These are phyloP conservation scores for Coendou prehensilis DNA, from an alignment of 2,797 vertebrate genomes.

Conservation along the genomic window DNA sequence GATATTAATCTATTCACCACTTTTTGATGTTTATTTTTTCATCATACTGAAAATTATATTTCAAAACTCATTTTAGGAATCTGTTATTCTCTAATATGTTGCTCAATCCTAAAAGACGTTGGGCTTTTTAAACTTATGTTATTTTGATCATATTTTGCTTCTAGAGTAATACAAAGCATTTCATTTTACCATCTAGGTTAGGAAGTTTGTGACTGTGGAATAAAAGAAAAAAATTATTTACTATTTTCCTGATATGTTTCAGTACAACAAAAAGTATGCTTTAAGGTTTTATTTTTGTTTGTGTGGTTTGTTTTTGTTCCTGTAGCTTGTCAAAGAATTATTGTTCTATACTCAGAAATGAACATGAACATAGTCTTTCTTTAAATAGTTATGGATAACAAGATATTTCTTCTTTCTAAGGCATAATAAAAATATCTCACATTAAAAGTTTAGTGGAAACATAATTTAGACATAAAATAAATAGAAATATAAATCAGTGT, in stretches of 20 bases:
- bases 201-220: neutral
- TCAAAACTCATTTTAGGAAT: neutral
- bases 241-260: neutral
- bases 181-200: neutral
- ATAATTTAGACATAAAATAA: neutral
- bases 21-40: slow-evolving; percentile 44
- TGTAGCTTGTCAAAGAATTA: neutral
- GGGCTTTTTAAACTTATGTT: neutral
- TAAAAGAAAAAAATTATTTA: slow-evolving; percentile 22
- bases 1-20: neutral
- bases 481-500: neutral
- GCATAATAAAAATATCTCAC: neutral
- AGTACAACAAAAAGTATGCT: neutral
- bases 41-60: neutral
- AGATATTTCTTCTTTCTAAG: neutral
- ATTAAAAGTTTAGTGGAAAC: neutral
- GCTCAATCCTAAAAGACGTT: neutral
- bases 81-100: neutral
- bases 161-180: neutral
- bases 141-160: neutral
- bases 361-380: neutral
- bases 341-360: neutral
- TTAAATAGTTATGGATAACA: neutral
- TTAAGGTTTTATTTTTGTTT: neutral
- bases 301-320: neutral